Evolutionary conservation across 1,140 invertebrate genomes (phyloP), one percentile per base, ranked within the genome.

Genomic region (Streblospio benedicti): DNA sequence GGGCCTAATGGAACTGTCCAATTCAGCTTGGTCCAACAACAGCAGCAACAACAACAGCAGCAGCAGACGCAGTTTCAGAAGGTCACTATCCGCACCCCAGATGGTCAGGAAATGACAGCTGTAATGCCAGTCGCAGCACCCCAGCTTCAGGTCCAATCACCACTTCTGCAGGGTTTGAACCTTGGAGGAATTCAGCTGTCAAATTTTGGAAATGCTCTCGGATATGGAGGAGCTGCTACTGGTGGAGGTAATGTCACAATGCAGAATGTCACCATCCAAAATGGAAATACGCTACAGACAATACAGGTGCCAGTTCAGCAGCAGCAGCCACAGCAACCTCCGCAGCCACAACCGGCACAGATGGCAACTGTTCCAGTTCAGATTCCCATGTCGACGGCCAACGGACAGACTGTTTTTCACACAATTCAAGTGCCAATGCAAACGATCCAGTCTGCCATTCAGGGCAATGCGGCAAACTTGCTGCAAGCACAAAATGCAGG

Each of bases 391-490:
- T 88, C 89, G 60, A 86, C 88, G 5, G 85, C 85, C 18, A 89
- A 88, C 76, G 93, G 93, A 0, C 91, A 95, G 75, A 94, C 91
- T 0, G 84, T 94, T 54, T 91, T 91, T 73, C 91, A 95, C 71
- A 94, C 91, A 0, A 85, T 94, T 1, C 91, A 95, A 35, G n/a
- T 57, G 1, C 55, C 55, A 3, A 50, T 69, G 50, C 69, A 71
- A 45, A 67, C 67, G 9, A 56, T 71, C 23, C 70, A 71, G 57
- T 41, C 68, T 20, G n/a, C n/a, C n/a, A n/a, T n/a, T n/a, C n/a
- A n/a, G n/a, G n/a, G n/a, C n/a, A n/a, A n/a, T n/a, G n/a, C n/a
- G n/a, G n/a, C n/a, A n/a, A n/a, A n/a, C n/a, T n/a, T n/a, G n/a
- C 71, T 64, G n/a, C 55, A 44, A 27, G 20, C 23, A 23, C 30